A percentile compares a stretch with the other conserved stretches of the same genome.
These are phyloP conservation scores for Gobiocypris rarus DNA, from an alignment of 2,113 vertebrate species.

Conservation along the genomic window DNA sequence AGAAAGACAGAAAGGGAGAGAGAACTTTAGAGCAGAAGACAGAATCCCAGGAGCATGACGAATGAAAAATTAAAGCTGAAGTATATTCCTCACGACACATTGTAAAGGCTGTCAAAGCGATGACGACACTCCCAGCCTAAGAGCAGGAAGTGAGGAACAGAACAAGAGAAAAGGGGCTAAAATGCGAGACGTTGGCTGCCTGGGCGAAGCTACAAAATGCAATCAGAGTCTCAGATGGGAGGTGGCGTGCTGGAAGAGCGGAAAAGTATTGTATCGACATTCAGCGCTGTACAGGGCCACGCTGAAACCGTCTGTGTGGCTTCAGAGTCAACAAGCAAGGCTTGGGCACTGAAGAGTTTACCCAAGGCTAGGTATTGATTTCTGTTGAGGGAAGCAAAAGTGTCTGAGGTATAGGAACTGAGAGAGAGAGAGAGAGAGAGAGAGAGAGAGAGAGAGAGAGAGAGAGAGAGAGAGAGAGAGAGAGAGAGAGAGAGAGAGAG, in stretches of 20 bases:
- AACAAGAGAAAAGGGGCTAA: conserved; percentile 43
- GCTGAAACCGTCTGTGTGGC: conserved; percentile 73
- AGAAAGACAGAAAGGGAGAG: neutral
- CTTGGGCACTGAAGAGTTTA: conserved; percentile 71
- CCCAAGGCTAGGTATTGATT: conserved; percentile 74
- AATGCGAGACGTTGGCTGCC: conserved; percentile 66
- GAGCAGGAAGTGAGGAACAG: conserved; percentile 67
- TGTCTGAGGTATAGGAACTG: conserved; percentile 14
- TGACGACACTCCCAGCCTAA: conserved; percentile 76
- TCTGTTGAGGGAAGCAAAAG: conserved; percentile 55
- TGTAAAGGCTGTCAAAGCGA: conserved; percentile 78
- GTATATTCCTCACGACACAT: conserved; percentile 75
- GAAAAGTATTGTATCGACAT: conserved; percentile 83
- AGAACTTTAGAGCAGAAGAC: neutral
- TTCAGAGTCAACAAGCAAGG: conserved; percentile 65
- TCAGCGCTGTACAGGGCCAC: conserved; percentile 69
- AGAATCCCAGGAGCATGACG: conserved; percentile 69
- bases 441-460: neutral
- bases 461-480: conserved; percentile 22
- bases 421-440: neutral
- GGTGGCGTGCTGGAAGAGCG: conserved; percentile 76
- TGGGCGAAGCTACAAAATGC: conserved; percentile 73
- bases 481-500: conserved; percentile 39
- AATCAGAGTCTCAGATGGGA: conserved; percentile 71
- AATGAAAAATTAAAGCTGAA: conserved; percentile 86